Evolutionary conservation across 2,888 invertebrate genomes (phyloP), one percentile per base, ranked within the genome.

Genomic region (Antheraea assamensis): DNA sequence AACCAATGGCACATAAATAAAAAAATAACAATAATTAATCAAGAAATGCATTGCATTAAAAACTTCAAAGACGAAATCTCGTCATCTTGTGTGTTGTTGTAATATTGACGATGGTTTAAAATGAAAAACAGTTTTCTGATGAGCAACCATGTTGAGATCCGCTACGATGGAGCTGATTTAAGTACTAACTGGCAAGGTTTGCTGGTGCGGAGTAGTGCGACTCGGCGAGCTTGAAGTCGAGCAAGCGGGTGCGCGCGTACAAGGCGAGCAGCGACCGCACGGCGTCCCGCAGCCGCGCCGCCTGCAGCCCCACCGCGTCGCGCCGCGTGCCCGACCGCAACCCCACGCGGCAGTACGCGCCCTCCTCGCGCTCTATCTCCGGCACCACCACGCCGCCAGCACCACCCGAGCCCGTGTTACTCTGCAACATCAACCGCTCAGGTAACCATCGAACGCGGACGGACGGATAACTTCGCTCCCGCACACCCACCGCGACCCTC

Each of bases 181-280:
- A 3, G 13, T 70, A 82, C 82, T 81, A 4, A 85, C 85, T 85
- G 24, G 79, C 79, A 0, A 84, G 78, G 78, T 95, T 86, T 89
- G 91, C 93, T 27, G 95, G 95, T 47, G 95, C 87, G 81, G 95
- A 91, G 78, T 95, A 95, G 66, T 95, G 95, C 35, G 95, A 90
- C 71, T 95, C 96, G 0, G 95, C 95, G 77, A 98, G 95, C 78
- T 96, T 96, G 90, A 98, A 98, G 91, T 98, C 97, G 2, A 98
- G 97, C 61, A 97, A 96, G 83, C 98, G 97, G 0, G 98, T 97
- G 80, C 97, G 96, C 72, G 97, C 97, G 91, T 98, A 99, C 79
- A 98, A 96, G 81, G 97, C 97, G 5, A 99, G 96, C 7, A 99
- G 93, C 77, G 97, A 96, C 74, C 98, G 97, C 70, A 98, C 96